A percentile compares a stretch with the other conserved stretches of the same genome.
Conservation (phyloP, 2,113 vertebrate species). For the Lasiurus cinereus region DNA sequence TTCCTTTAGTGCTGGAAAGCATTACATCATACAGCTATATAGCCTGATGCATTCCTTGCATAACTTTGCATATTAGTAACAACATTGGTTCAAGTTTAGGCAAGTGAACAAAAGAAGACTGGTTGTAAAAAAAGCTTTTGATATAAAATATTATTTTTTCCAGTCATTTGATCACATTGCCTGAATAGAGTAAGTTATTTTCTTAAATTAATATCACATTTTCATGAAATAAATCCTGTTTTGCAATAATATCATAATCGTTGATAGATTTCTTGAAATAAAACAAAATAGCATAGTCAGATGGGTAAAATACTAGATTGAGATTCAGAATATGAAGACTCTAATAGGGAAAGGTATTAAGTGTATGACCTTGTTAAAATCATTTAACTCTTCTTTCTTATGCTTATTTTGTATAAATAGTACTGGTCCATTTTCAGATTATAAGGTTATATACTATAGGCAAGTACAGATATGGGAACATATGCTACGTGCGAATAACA, state of each 20-base stretch:
- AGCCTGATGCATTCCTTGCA: constrained; percentile 61
- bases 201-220: constrained; percentile 72
- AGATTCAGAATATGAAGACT: background rate
- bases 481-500: background rate
- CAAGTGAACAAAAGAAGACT: constrained; percentile 66
- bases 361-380: background rate
- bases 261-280: constrained; percentile 64
- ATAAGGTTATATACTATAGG: background rate
- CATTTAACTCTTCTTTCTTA: background rate
- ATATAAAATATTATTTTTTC: constrained; percentile 64
- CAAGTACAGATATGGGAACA: background rate
- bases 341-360: background rate
- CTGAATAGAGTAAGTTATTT: constrained; percentile 53
- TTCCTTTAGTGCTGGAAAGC: constrained; percentile 64
- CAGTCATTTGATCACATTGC: constrained; percentile 56
- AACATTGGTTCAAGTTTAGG: constrained; percentile 62
- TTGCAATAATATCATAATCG: constrained; percentile 2
- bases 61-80: constrained; percentile 71
- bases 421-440: background rate
- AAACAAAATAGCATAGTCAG: constrained; percentile 33
- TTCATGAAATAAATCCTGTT: constrained; percentile 47
- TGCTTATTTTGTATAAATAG: background rate
- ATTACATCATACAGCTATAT: constrained; percentile 68
- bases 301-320: background rate
- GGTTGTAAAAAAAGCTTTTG: constrained; percentile 60